Conservation (phyloP, 2,113 vertebrate species). For the Ptyas mucosa region DNA sequence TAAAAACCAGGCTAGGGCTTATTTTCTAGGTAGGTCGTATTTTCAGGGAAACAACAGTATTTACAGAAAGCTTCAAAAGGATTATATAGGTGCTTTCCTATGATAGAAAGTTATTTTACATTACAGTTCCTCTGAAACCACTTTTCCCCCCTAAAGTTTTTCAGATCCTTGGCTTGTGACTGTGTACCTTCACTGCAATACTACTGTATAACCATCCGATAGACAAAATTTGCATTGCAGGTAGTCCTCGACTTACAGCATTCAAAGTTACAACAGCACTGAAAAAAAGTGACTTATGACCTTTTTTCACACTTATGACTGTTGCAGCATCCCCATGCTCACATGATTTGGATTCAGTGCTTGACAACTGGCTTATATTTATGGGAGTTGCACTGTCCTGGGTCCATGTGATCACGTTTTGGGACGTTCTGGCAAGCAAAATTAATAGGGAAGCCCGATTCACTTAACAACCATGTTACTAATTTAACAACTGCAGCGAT, state of each 20-base stretch:
- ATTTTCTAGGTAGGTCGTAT: too few species aligned
- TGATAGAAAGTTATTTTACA: background rate
- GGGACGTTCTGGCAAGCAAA: background rate
- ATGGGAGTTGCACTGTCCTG: background rate
- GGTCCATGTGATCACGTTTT: background rate
- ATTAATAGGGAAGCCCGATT: background rate
- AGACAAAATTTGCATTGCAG: background rate
- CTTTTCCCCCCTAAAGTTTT: background rate
- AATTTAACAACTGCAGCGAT: background rate
- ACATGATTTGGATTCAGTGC: background rate
- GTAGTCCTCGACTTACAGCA: background rate
- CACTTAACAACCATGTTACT: background rate
- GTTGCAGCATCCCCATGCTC: background rate
- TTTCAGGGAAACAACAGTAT: background rate
- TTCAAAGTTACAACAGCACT: background rate
- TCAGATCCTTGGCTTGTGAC: background rate
- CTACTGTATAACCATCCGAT: background rate
- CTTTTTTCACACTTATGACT: background rate
- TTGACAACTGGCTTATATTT: background rate
- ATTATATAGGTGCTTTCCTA: background rate
- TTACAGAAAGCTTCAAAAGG: background rate
- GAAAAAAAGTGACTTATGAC: background rate
- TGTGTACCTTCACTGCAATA: background rate
- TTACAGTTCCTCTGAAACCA: background rate
- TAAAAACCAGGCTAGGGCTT: too few species aligned